Base-by-base conservation (phyloP, 2,888 invertebrate genomes). In the Lasioglossum malachurum region DNA sequence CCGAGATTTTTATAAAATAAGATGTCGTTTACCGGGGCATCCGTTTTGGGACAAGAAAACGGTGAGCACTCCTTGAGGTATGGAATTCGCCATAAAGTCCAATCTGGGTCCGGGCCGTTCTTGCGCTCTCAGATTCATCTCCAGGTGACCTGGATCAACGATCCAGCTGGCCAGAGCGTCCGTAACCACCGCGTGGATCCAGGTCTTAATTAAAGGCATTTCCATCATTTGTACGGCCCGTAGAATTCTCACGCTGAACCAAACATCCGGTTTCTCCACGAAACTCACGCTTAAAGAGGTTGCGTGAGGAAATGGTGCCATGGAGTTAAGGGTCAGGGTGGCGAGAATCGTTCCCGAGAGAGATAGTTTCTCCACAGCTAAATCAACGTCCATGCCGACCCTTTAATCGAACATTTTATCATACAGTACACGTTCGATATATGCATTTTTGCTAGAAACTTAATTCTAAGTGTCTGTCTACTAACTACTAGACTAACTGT, bases 121-220 rank as follows among this genome's bases (percentile, higher is more conserved):
- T 31, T 91, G 93, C 4, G 94, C 93, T 79, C 94, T 91, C 12
- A 95, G 90, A 64, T 94, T 92, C 80, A 95, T 84, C 79, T 95
- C 94, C 67, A 95, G 83, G 72, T 95, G 94, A n/a, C 95, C 95
- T 5, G 95, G 95, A 89, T 96, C 96, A 23, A 96, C 96, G 82
- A 96, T 92, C 87, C 95, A 95, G 49, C 94, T 94, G 38, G 95
- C 94, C 49, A 96, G 90, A 38, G 96, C 96, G 83, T 96, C 96
- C 93, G 96, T 95, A 38, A 96, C 96, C 74, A 96, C 95, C 10
- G 95, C 95, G 89, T 96, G 96, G 81, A 96, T 95, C 96, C 96
- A 96, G 71, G 95, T 95, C 90, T 96, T 96, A 46, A 96, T 94
- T 60, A 96, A 91, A 7, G 96, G 96, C 81, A 96, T 95, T 88